Evolutionary conservation across 92 coral and sea anemone species (phyloP).

Genomic region (Chrysogorgia sp.): DNA sequence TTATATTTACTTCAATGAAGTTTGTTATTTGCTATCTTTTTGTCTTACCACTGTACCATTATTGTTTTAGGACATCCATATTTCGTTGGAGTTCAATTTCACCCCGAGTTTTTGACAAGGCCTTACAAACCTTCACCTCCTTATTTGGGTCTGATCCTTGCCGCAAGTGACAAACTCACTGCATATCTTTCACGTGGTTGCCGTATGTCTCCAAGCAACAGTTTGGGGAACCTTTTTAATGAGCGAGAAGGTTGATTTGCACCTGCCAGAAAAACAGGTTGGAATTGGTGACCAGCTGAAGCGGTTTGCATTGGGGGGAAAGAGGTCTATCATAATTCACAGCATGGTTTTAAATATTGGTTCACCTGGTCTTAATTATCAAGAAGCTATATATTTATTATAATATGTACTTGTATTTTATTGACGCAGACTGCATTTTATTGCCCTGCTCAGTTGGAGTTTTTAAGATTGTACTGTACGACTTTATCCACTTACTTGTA

Average conservation of each 20-base stretch:
- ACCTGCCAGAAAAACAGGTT: not conserved
- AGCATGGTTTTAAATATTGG: not conserved
- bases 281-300: not conserved
- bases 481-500: no score
- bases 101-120: constrained; percentile 95
- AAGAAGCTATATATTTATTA: not conserved
- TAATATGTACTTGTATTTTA: no score
- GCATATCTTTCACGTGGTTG: constrained; percentile 86
- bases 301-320: not conserved
- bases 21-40: not conserved
- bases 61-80: constrained; percentile 80
- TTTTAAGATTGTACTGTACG: no score
- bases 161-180: constrained; percentile 84
- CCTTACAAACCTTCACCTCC: constrained; percentile 98
- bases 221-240: constrained; percentile 33
- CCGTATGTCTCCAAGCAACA: constrained; percentile 86
- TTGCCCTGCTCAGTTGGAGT: no score
- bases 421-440: no score
- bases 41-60: no score
- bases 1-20: not conserved
- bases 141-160: constrained; percentile 89
- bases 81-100: constrained; percentile 95
- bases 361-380: not conserved
- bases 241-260: not conserved
- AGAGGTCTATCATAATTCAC: not conserved